Percentiles rank a stretch among this genome's conserved stretches.
These are phyloP conservation scores for Aphidius colemani DNA, from an alignment of 2,888 invertebrate genomes.

Conservation along the genomic window DNA sequence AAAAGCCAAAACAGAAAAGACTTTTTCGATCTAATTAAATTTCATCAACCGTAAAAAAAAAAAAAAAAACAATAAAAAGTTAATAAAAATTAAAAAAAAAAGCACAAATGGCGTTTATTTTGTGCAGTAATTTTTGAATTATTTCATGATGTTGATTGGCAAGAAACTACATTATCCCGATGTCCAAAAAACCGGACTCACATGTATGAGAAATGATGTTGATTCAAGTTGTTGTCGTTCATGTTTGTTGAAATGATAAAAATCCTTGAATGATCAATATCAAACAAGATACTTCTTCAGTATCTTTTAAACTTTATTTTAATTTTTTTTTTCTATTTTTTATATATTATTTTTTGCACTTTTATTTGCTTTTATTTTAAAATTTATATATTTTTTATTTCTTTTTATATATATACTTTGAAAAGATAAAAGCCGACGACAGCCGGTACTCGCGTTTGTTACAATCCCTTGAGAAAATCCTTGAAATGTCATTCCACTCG, in stretches of 20 bases:
- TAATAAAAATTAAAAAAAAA: not conserved
- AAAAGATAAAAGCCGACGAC: conserved; percentile 16
- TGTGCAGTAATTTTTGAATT: conserved; percentile 15
- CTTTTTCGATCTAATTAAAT: conserved; percentile 23
- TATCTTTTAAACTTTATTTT: conserved; percentile 11
- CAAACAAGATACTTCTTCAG: not conserved
- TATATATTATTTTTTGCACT: not conserved
- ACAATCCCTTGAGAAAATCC: conserved; percentile 15
- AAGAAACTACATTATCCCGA: conserved; percentile 41
- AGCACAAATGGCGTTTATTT: not conserved
- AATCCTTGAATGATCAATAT: conserved; percentile 30
- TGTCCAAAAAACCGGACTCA: conserved; percentile 37
- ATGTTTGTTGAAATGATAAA: conserved; percentile 10
- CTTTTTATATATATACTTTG: conserved; percentile 2
- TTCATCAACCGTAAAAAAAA: conserved; percentile 14
- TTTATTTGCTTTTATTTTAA: conserved; percentile 5
- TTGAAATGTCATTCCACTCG: conserved; percentile 19
- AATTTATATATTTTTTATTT: not conserved
- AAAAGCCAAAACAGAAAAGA: conserved; percentile 15
- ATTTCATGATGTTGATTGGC: conserved; percentile 37
- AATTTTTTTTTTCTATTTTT: conserved; percentile 3
- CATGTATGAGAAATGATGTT: conserved; percentile 42
- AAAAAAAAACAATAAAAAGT: not conserved
- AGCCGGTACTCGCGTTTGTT: conserved; percentile 24
- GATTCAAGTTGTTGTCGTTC: conserved; percentile 17